phyloP scores from a whole-genome alignment of 2,797 vertebrate genomes.

The Scolopax rusticola region DNA sequence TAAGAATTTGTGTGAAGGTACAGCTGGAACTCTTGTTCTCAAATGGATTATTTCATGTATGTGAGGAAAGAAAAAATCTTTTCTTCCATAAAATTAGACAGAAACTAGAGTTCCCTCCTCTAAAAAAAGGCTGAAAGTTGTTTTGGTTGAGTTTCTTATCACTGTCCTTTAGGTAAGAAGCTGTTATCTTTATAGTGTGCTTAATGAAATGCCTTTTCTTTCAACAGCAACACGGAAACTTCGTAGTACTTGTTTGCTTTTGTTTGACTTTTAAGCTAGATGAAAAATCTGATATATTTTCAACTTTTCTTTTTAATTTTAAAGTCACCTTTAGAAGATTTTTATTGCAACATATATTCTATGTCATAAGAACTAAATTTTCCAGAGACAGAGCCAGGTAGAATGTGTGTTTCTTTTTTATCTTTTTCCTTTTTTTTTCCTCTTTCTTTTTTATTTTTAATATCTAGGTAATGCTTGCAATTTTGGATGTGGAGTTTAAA shows the following conservation, averaged over 20 bases:
- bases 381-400: background rate
- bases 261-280: background rate
- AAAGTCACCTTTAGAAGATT: background rate
- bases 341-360: background rate
- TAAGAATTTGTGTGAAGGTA: background rate
- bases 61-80: background rate
- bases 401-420: background rate
- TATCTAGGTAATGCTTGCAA: background rate
- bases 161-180: background rate
- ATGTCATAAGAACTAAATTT: background rate
- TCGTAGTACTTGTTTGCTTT: background rate
- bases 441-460: background rate
- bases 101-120: background rate
- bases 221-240: constrained; percentile 4
- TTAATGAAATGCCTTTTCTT: constrained; percentile 28
- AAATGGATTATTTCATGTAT: background rate
- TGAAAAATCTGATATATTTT: background rate
- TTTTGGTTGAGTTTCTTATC: background rate
- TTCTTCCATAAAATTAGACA: background rate
- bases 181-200: background rate
- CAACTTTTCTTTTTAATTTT: background rate
- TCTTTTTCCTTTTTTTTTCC: no score
- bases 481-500: background rate
- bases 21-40: background rate
- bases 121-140: background rate